Percentiles rank a stretch among this genome's conserved stretches.
Evolutionary conservation across 2,113 vertebrate species (phyloP).

Genomic region (Condylura cristata): DNA sequence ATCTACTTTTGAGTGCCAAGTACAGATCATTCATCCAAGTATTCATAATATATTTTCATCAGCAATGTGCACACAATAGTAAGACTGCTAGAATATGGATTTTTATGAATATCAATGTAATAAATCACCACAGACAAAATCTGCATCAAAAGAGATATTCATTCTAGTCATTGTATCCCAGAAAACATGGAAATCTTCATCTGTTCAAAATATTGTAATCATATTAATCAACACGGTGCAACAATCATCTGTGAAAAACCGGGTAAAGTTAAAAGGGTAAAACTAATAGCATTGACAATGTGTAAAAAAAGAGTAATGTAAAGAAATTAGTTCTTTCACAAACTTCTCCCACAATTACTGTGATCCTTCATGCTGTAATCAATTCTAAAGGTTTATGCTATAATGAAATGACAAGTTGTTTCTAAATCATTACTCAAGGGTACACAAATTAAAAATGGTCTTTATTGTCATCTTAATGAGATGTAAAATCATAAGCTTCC

Average conservation of each 20-base stretch:
- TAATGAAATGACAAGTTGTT: slow-evolving; percentile 82
- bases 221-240: slow-evolving; percentile 33
- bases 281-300: slow-evolving; percentile 47
- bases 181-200: slow-evolving; percentile 38
- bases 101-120: slow-evolving; percentile 47
- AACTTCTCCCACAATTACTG: slow-evolving; percentile 75
- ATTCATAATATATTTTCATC: neutral
- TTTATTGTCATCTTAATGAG: slow-evolving; percentile 56
- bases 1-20: neutral
- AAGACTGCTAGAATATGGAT: neutral
- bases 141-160: neutral
- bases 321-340: slow-evolving; percentile 80
- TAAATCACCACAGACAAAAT: slow-evolving; percentile 27
- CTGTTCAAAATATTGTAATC: slow-evolving; percentile 38
- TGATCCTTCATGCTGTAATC: slow-evolving; percentile 43
- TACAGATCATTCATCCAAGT: slow-evolving; percentile 14
- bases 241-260: slow-evolving; percentile 46
- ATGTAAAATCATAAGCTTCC: slow-evolving; percentile 46
- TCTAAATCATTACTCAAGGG: slow-evolving; percentile 68
- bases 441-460: slow-evolving; percentile 66
- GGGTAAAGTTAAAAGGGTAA: slow-evolving; percentile 46
- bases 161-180: neutral
- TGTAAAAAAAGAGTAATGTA: slow-evolving; percentile 66
- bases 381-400: slow-evolving; percentile 78
- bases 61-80: slow-evolving; percentile 9